A percentile compares a stretch with the other conserved stretches of the same genome.
These are phyloP conservation scores for Laticauda colubrina DNA, from an alignment of 2,113 vertebrate genomes.

Conservation along the genomic window DNA sequence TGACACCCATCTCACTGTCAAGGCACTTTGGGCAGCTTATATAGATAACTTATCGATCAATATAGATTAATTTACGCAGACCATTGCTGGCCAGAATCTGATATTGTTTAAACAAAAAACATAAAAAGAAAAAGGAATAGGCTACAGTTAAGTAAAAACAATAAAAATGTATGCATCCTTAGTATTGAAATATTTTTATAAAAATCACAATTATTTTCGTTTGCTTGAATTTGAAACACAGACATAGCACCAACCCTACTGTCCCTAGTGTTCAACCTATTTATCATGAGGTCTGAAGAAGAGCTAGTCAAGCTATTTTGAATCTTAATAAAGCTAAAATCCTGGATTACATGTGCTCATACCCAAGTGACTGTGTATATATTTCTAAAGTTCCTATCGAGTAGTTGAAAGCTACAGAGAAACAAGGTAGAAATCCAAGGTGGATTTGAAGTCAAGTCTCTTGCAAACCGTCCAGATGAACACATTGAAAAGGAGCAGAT, in stretches of 20 bases:
- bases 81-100: neutral
- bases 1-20: neutral
- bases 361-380: neutral
- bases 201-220: neutral
- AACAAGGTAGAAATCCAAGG: neutral
- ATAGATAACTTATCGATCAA: neutral
- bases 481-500: neutral
- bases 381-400: neutral
- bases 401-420: neutral
- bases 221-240: neutral
- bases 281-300: neutral
- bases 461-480: neutral
- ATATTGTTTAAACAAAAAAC: neutral
- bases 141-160: neutral
- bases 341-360: neutral
- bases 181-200: neutral
- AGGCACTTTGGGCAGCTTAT: neutral
- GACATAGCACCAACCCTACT: neutral
- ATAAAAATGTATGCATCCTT: neutral
- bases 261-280: neutral
- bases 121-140: neutral
- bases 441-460: neutral
- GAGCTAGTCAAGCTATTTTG: neutral
- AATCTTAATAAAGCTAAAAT: neutral
- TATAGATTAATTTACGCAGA: neutral